phyloP scores from a whole-genome alignment of 2,888 invertebrate species.

The Pteria penguin region DNA sequence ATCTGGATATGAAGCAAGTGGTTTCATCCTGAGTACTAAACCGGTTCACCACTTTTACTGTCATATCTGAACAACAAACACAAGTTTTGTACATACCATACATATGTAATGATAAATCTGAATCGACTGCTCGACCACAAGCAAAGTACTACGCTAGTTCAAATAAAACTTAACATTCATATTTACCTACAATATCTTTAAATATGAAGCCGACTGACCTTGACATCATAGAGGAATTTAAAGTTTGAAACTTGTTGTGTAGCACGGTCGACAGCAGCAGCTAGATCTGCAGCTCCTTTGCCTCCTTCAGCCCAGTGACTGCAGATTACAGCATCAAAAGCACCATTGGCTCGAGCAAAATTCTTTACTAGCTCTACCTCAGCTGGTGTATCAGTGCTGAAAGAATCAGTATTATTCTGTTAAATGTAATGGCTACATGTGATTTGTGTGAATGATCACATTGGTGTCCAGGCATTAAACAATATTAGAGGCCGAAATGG shows the following conservation, averaged over 20 bases:
- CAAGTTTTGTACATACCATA: no score
- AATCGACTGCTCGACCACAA: no score
- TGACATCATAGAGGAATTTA: conserved; percentile 81
- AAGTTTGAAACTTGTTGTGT: conserved; percentile 84
- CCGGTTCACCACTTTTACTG: no score
- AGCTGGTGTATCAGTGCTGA: conserved; percentile 90
- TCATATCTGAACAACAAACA: no score
- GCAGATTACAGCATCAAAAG: conserved; percentile 91
- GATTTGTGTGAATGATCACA: background rate
- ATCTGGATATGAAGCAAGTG: no score
- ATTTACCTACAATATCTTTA: no score
- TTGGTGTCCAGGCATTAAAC: background rate
- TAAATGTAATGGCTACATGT: background rate
- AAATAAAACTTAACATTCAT: no score
- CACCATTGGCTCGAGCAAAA: conserved; percentile 89
- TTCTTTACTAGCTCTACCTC: conserved; percentile 90
- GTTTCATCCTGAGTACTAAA: no score
- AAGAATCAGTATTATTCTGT: background rate
- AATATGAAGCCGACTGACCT: no score
- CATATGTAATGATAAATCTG: no score
- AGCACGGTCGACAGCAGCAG: conserved; percentile 91
- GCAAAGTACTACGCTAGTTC: no score
- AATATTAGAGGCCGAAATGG: no score
- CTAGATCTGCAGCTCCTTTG: conserved; percentile 90
- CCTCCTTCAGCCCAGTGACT: conserved; percentile 95